Percentiles rank a stretch among this genome's conserved stretches.
These are phyloP conservation scores for Tholera decimalis DNA, from an alignment of 2,888 invertebrate genomes.

Conservation along the genomic window DNA sequence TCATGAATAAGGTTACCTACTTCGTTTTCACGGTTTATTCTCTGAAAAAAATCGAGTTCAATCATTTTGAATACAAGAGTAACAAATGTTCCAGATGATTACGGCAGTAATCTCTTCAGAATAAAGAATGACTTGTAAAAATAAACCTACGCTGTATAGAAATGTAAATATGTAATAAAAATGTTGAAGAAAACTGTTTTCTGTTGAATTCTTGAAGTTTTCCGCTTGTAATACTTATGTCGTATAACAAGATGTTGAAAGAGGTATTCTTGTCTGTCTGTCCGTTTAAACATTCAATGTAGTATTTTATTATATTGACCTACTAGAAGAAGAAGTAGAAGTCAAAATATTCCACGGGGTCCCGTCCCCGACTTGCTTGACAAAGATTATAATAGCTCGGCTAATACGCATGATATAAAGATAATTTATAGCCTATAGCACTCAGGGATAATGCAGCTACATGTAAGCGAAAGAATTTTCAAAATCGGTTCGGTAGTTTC, in stretches of 20 bases:
- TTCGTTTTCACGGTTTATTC: constrained; percentile 40
- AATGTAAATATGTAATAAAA: constrained; percentile 42
- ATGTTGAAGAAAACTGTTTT: constrained; percentile 17
- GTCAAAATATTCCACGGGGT: too few relatives aligned
- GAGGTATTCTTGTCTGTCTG: constrained; percentile 30
- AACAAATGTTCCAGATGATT: constrained; percentile 52
- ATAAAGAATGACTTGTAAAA: constrained; percentile 48
- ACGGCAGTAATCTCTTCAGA: constrained; percentile 22
- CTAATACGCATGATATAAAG: too few relatives aligned
- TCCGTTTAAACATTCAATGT: constrained; percentile 21
- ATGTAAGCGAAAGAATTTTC: too few relatives aligned
- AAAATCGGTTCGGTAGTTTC: too few relatives aligned
- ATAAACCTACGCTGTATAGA: constrained; percentile 41
- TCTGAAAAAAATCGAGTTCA: constrained; percentile 36
- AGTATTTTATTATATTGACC: constrained; percentile 14
- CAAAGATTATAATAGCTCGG: too few relatives aligned
- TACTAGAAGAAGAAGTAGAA: too few relatives aligned
- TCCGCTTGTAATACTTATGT: constrained; percentile 30
- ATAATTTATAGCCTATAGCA: too few relatives aligned
- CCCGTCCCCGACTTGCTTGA: too few relatives aligned
- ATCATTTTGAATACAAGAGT: constrained; percentile 28
- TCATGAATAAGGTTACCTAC: constrained; percentile 64
- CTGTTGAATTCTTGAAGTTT: constrained; percentile 20
- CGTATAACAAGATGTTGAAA: constrained; percentile 38
- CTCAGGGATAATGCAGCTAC: too few relatives aligned